These are phyloP conservation scores for Astreopora myriophthalma DNA, from an alignment of 64 coral and sea anemone species.

Conservation along the genomic window DNA sequence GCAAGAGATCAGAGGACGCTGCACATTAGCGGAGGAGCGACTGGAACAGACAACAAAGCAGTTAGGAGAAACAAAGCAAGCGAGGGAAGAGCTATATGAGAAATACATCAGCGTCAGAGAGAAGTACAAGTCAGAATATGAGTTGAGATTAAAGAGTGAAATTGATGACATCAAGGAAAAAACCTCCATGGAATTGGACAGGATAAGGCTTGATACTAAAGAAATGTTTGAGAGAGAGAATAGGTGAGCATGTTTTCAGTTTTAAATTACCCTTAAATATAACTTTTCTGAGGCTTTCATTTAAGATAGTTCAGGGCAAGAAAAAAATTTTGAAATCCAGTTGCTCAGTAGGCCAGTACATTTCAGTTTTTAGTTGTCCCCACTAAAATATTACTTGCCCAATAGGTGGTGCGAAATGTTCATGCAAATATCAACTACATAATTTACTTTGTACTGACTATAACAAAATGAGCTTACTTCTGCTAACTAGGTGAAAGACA, in stretches of 20 bases:
- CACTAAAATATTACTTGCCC: too few species aligned
- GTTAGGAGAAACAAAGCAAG: slow-evolving; percentile 75
- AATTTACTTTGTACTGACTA: too few species aligned
- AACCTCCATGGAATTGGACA: slow-evolving; percentile 86
- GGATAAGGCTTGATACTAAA: slow-evolving; percentile 83
- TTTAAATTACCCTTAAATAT: background rate
- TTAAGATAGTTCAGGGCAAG: too few species aligned
- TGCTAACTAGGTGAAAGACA: too few species aligned
- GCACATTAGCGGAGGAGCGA: slow-evolving; percentile 81
- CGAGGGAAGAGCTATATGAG: slow-evolving; percentile 91
- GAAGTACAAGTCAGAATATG: slow-evolving; percentile 97
- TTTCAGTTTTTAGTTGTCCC: too few species aligned
- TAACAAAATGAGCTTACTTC: too few species aligned
- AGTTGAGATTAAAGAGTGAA: slow-evolving; percentile 90
- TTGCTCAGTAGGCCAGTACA: too few species aligned
- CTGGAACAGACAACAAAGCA: slow-evolving; percentile 62
- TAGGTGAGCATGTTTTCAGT: slow-evolving; percentile 28
- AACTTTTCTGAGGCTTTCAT: too few species aligned
- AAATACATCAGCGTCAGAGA: slow-evolving; percentile 95
- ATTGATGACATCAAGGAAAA: slow-evolving; percentile 83
- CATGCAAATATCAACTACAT: too few species aligned
- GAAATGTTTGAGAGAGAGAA: slow-evolving; percentile 99
- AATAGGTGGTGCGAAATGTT: too few species aligned
- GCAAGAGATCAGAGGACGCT: slow-evolving; percentile 75
- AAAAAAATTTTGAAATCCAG: too few species aligned